Conservation (phyloP, 1,140 invertebrate genomes). For the Hycleus phaleratus region DNA sequence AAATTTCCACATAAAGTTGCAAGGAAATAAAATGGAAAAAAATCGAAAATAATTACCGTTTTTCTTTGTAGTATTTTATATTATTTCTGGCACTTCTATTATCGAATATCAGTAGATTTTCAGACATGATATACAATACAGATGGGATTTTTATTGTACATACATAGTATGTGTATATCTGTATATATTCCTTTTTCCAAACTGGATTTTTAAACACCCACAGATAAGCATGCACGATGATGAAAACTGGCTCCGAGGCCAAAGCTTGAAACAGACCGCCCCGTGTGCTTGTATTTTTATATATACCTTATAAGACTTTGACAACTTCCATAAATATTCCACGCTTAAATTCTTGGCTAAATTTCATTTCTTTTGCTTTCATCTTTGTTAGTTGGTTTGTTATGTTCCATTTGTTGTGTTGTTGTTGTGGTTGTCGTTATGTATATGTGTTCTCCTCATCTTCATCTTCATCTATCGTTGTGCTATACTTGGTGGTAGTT, state of each 20-base stretch:
- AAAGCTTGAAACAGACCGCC: constrained; percentile 19
- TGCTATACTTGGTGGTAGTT: no score
- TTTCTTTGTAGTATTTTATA: no score
- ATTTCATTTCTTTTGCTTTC: constrained; percentile 4
- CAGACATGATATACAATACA: constrained; percentile 16
- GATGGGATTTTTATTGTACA: no score
- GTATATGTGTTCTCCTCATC: no score
- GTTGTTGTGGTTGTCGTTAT: no score
- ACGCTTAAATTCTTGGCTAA: constrained; percentile 5
- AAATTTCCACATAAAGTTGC: no score
- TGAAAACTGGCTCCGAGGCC: constrained; percentile 17
- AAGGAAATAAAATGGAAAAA: no score
- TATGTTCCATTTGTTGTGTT: no score
- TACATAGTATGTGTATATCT: no score
- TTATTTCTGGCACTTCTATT: background rate
- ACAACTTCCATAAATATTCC: constrained; percentile 20
- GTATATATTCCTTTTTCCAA: constrained; percentile 20
- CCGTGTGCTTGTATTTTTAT: constrained; percentile 17
- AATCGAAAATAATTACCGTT: no score
- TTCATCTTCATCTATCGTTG: no score
- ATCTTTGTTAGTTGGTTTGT: background rate
- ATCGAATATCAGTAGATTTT: constrained; percentile 20
- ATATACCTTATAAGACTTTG: constrained; percentile 20
- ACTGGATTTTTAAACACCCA: constrained; percentile 23
- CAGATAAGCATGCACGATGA: constrained; percentile 18